Base-by-base conservation (phyloP, 2,113 vertebrate genomes). In the Synodontis membranacea region DNA sequence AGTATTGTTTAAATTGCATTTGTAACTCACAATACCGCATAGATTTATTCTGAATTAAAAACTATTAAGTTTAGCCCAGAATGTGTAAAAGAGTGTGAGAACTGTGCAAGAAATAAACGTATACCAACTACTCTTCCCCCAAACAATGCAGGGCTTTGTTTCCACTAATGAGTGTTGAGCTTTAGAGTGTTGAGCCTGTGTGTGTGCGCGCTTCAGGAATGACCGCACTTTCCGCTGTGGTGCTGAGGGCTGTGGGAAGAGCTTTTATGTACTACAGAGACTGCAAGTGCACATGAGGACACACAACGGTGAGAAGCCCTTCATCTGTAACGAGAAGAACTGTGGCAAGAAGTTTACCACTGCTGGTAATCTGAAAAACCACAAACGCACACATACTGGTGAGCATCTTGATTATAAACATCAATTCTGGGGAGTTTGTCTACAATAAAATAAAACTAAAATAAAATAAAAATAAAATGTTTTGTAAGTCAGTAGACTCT, bases 251-350 rank as follows among this genome's bases (percentile, higher is more conserved):
- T 99, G 98, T 93, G 98, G 98, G 62, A 99, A 99, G 94, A 99
- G 98, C 82, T 99, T 99, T 94, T 99, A 98, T 0, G 98, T 99
- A 79, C 94, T 99, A 23, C 98, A 99, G 94, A 94, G 98, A 91
- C 94, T 99, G 90, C 98, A 99, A 92, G 98, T 99, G 58, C 98
- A 99, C 95, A 99, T 99, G 98, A 96, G 97, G 91, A 99, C 97
- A n/a, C 98, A 99, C 91, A 99, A 97, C 28, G 98, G 98, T 5
- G 98, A 99, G 93, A 99, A 99, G 88, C 98, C 98, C 42, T 99
- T 97, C 91, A 95, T 96, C 92, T 99, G 98, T 93, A 96, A 94
- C 0, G 97, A 99, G 93, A 94, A 96, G 66, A 96, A 96, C 93
- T 99, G 98, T 86, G 97, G 96, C 60, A 99, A 99, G 92, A 98